Conservation (phyloP, 2,888 invertebrate genomes). For the Drosophila longiperda region DNA sequence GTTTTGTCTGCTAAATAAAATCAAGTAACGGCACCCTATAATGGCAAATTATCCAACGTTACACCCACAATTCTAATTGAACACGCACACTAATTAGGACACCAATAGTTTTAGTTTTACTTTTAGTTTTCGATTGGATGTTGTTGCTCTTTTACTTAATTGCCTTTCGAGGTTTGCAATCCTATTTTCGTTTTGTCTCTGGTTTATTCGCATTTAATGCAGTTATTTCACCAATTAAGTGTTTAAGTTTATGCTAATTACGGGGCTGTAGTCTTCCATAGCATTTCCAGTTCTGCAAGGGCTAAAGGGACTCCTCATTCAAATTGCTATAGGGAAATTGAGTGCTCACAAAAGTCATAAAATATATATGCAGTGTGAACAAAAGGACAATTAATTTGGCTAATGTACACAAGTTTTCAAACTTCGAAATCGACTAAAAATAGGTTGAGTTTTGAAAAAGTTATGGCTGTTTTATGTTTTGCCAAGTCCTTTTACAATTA, state of each 20-base stretch:
- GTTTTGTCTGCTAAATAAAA: constrained; percentile 66
- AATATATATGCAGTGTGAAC: constrained; percentile 39
- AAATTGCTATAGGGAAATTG: constrained; percentile 18
- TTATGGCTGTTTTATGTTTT: not conserved
- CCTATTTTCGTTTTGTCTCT: constrained; percentile 44
- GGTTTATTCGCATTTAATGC: constrained; percentile 52
- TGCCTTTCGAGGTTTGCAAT: constrained; percentile 31
- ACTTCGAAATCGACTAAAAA: not conserved
- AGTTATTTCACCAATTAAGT: constrained; percentile 79
- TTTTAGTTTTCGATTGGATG: constrained; percentile 42
- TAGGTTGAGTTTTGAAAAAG: not conserved
- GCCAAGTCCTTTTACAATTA: not conserved
- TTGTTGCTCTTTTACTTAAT: constrained; percentile 17
- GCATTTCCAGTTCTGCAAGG: constrained; percentile 43
- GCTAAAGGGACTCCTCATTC: constrained; percentile 41
- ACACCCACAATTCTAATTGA: constrained; percentile 63
- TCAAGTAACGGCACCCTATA: constrained; percentile 73
- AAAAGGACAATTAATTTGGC: not conserved
- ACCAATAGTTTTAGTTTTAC: constrained; percentile 72
- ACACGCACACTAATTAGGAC: constrained; percentile 79
- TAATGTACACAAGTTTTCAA: not conserved
- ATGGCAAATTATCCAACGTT: constrained; percentile 63
- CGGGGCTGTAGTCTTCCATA: constrained; percentile 38
- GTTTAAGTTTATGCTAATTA: constrained; percentile 78
- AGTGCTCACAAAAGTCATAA: constrained; percentile 13